Base-by-base conservation (phyloP, 2,113 vertebrate species). In the Apteryx owenii region DNA sequence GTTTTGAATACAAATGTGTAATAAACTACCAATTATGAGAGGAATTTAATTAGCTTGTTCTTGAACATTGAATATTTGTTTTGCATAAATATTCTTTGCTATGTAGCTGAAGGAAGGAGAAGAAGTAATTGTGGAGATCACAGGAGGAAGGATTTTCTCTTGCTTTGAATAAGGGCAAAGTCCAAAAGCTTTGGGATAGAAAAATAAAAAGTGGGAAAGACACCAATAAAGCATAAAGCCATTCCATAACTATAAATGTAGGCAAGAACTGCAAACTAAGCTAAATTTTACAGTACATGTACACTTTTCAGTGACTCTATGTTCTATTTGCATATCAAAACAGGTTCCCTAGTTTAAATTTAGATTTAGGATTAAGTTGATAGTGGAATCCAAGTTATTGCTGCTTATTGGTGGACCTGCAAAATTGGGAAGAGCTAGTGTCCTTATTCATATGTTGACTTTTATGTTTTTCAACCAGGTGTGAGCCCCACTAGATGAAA, bases 1-100 rank as follows among this genome's bases (percentile, higher is more conserved):
- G 25, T 79, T 95, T 87, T 92, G 95, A 95, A 96, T 97, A 87
- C 81, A 95, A 95, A 96, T 97, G 7, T 44, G 38, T 53, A 96
- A 95, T 97, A 81, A 96, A 76, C 46, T 72, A 76, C n/a, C 81
- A 96, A 76, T 96, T 96, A 95, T 61, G 61, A 65, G 87, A 94
- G 89, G n/a, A 94, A 91, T 72, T 51, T 70, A 92, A 96, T 96
- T 95, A 97, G n/a, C 42, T 87, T 94, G 86, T 92, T 81, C 93
- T 95, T 94, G 89, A 96, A 87, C 70, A 89, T 20, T 36, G 81
- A 79, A 75, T 85, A 71, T 92, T 89, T 87, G 10, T 46, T 90
- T 90, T 92, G 89, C 94, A 96, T 95, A 92, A 85, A 68, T 61
- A 60, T 94, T 76, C 42, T 72, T 95, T 79, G 94, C 91, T 85